Conservation (phyloP, 2,113 vertebrate species). For the Cryptomyrus ogoouensis region DNA sequence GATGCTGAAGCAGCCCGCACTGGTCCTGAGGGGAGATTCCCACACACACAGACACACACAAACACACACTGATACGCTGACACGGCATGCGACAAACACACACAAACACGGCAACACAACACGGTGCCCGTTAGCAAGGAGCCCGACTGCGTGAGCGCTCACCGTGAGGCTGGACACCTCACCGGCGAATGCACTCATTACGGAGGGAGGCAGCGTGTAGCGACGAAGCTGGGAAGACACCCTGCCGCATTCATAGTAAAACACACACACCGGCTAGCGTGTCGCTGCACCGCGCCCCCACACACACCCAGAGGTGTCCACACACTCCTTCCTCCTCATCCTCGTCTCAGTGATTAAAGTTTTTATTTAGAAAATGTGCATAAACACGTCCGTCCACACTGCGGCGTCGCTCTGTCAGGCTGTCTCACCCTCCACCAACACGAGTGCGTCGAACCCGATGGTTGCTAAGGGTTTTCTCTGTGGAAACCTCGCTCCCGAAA, state of each 20-base stretch:
- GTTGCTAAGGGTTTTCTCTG: not conserved
- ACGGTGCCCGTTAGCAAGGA: not conserved
- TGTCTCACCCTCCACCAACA: not conserved
- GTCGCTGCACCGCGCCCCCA: not conserved
- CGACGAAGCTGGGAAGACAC: not conserved
- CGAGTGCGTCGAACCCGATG: not conserved
- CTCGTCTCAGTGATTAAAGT: not conserved
- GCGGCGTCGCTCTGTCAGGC: not conserved
- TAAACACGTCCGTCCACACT: not conserved
- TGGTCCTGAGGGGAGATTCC: not conserved
- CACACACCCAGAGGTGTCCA: not conserved
- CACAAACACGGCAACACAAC: not conserved
- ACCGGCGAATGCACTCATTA: not conserved
- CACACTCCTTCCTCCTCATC: not conserved
- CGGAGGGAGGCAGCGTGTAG: not conserved
- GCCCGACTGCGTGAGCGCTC: not conserved
- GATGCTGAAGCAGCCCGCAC: not conserved
- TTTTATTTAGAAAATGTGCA: not conserved
- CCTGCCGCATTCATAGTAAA: not conserved
- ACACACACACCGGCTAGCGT: not conserved
- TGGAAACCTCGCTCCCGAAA: not conserved
- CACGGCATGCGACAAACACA: not conserved
- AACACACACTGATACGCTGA: not conserved
- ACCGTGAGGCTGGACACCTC: not conserved
- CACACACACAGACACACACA: not conserved